Percentiles rank a stretch among this genome's conserved stretches.
phyloP scores from a whole-genome alignment of 2,113 vertebrate species.

The Probosciger aterrimus region DNA sequence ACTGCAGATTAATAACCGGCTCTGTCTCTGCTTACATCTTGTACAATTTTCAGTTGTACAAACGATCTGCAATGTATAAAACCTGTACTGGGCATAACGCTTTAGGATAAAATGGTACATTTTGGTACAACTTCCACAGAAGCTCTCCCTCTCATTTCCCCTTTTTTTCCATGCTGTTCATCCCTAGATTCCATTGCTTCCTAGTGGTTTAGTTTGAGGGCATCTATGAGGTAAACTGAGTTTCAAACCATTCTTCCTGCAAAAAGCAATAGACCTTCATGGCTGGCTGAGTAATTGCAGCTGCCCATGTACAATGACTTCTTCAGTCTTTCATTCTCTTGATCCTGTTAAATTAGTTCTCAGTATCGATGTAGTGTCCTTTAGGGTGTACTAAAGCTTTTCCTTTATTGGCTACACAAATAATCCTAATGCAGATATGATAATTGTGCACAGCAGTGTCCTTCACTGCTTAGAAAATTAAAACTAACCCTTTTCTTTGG shows the following conservation, averaged over 20 bases:
- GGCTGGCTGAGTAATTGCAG: neutral
- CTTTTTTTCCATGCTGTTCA: neutral
- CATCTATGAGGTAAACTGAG: neutral
- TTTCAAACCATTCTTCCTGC: conserved; percentile 5
- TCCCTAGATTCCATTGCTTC: neutral
- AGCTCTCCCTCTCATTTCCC: neutral
- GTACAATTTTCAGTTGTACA: conserved; percentile 14
- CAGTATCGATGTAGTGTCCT: neutral
- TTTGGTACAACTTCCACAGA: neutral
- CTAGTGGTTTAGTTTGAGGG: conserved; percentile 18
- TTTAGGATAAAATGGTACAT: neutral
- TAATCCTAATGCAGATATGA: neutral
- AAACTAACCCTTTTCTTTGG: conserved; percentile 36
- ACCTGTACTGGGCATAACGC: neutral
- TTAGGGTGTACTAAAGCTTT: conserved; percentile 20
- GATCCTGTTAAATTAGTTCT: neutral
- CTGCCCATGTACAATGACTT: neutral
- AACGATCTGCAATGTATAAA: neutral
- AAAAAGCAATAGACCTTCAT: neutral
- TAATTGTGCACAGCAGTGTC: neutral
- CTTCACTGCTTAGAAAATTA: neutral
- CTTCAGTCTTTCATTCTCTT: neutral
- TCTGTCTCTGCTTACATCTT: conserved; percentile 4
- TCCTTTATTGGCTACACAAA: conserved; percentile 22
- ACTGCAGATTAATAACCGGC: conserved; percentile 30